Evolutionary conservation across 2,113 vertebrate species (phyloP), one percentile per base, ranked within the genome.

Genomic region (Cardinalis cardinalis): DNA sequence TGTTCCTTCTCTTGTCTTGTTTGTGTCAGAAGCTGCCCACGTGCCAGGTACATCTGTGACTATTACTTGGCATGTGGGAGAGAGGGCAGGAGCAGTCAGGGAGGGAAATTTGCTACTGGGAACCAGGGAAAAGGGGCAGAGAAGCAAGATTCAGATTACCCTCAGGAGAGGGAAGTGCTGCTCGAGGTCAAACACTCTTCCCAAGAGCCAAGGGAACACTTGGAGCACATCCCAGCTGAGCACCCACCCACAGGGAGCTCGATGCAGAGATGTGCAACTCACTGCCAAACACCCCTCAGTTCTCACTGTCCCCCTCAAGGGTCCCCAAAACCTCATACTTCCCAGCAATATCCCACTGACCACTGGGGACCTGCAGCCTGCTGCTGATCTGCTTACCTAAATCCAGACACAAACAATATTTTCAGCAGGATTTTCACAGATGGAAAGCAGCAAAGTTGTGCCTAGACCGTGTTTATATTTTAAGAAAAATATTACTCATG

Each of bases 21-120:
- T 64, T 51, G 28, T 8, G 64, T 46, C 46, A 52, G 51, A 43
- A 53, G 32, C 46, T 74, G 44, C 40, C 29, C 40, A 3, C 15
- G 13, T 0, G 0, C 23, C 0, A 2, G 14, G 5, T 19, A 43
- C 4, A 0, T 8, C 36, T 55, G 18, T 36, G 59, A 44, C 28
- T 20, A 4, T 12, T 44, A 44, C 1, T 21, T 31, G 21, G 21
- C 25, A 40, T 14, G 13, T 31, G 59, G 59, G 21, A 76, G 48
- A 77, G 25, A 36, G 32, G 17, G 66, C 6, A 59, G 34, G 34
- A 53, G 20, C 8, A 51, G 40, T 12, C 3, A 55, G 32, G 20
- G 24, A 46, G 28, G 31, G 23, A 56, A 79, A 51, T 51, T 18
- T 84, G 53, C 49, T 53, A 16, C 24, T 18, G 18, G 21, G 34